Evolutionary conservation across 2,888 invertebrate genomes (phyloP).

Genomic region (Hermodice carunculata): DNA sequence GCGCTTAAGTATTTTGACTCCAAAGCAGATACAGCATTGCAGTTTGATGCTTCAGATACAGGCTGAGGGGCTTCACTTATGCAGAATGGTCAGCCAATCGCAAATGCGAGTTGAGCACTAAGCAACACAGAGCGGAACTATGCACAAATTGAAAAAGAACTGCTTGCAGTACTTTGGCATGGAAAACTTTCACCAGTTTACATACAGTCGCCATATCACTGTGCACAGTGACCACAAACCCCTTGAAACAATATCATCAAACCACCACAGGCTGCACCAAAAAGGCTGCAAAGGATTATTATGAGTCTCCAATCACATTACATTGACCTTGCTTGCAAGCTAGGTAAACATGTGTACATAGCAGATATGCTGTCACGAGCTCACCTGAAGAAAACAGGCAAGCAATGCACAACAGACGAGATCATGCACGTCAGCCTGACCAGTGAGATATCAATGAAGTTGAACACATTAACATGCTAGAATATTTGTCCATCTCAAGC

Average conservation of each 20-base stretch:
- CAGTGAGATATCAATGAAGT: background rate
- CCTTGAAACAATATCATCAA: slow-evolving; percentile 62
- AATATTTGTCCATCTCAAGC: too few relatives aligned
- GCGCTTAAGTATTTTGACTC: slow-evolving; percentile 13
- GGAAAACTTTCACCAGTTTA: slow-evolving; percentile 62
- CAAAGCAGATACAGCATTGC: background rate
- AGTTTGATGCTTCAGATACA: slow-evolving; percentile 10
- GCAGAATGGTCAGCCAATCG: slow-evolving; percentile 58
- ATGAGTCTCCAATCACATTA: slow-evolving; percentile 58
- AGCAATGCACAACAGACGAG: background rate
- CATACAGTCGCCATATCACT: slow-evolving; percentile 63
- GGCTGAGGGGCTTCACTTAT: slow-evolving; percentile 42
- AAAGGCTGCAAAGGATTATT: slow-evolving; percentile 50
- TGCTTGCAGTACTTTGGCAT: slow-evolving; percentile 62
- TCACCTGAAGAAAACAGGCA: too few relatives aligned
- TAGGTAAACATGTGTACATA: slow-evolving; percentile 28
- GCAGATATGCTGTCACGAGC: slow-evolving; percentile 16
- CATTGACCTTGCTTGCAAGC: slow-evolving; percentile 48
- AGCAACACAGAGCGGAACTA: slow-evolving; percentile 61
- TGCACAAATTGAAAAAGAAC: slow-evolving; percentile 62
- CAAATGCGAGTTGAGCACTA: slow-evolving; percentile 65
- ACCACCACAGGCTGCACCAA: slow-evolving; percentile 43
- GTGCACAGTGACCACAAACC: slow-evolving; percentile 67
- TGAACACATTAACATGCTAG: too few relatives aligned
- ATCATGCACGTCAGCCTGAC: background rate